Percentiles rank a stretch among this genome's conserved stretches.
phyloP scores from a whole-genome alignment of 2,888 invertebrate genomes.

The Onthophagus sagittarius region DNA sequence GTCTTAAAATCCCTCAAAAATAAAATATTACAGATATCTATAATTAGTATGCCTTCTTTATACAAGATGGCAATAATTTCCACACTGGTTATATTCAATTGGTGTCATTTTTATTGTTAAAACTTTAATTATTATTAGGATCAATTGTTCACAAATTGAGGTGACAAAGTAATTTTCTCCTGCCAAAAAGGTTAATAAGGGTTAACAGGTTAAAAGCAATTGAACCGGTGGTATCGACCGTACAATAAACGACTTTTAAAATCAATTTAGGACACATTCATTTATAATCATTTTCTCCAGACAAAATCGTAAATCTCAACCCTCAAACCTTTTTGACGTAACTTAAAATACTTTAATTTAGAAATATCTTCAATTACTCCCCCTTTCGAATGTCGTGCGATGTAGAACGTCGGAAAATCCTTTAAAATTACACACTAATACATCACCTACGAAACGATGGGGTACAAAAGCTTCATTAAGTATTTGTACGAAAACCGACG shows the following conservation, averaged over 20 bases:
- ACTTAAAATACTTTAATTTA: no score
- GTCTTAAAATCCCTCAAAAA: no score
- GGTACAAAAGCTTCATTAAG: no score
- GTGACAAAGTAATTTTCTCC: background rate
- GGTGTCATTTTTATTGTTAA: background rate
- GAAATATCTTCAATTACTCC: no score
- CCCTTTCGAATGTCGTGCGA: no score
- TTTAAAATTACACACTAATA: no score
- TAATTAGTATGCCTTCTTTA: background rate
- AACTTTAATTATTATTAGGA: background rate
- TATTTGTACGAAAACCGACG: no score
- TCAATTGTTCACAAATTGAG: conserved; percentile 1
- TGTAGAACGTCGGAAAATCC: no score
- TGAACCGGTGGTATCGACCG: background rate
- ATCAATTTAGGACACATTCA: background rate
- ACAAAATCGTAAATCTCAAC: no score
- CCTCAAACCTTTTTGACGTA: no score
- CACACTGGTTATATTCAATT: background rate
- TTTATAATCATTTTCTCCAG: background rate
- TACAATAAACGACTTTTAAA: background rate
- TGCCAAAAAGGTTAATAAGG: background rate
- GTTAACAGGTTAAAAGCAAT: conserved; percentile 7
- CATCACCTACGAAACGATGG: no score
- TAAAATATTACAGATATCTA: no score
- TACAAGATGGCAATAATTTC: background rate